Percentiles rank a stretch among this genome's conserved stretches.
Evolutionary conservation across 2,888 invertebrate genomes (phyloP).

Genomic region (Parthenolecanium corni): DNA sequence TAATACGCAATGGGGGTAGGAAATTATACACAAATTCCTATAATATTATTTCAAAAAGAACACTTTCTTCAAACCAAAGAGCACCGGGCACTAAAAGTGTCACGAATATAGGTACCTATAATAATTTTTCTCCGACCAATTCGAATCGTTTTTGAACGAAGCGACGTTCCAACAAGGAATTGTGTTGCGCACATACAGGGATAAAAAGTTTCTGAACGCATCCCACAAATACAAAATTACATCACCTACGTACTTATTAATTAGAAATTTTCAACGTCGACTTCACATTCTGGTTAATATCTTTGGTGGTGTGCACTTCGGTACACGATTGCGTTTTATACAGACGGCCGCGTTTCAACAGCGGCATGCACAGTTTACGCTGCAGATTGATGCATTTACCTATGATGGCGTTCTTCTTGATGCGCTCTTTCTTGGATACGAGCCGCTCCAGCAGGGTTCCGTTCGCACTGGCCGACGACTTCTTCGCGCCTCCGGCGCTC

Average conservation of each 20-base stretch:
- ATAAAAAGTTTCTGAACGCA: too few relatives aligned
- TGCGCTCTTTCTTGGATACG: constrained; percentile 17
- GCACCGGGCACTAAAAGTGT: too few relatives aligned
- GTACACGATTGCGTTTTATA: constrained; percentile 52
- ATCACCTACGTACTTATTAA: neutral
- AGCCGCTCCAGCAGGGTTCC: neutral
- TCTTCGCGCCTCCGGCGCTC: neutral
- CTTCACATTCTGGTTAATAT: constrained; percentile 28
- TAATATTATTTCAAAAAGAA: too few relatives aligned
- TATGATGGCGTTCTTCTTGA: constrained; percentile 47
- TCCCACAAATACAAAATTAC: neutral
- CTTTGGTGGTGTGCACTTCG: constrained; percentile 31
- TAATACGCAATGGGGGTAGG: too few relatives aligned
- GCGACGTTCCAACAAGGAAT: too few relatives aligned
- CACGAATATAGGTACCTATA: too few relatives aligned
- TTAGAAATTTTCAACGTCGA: constrained; percentile 18
- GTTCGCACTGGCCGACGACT: neutral
- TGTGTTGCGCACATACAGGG: too few relatives aligned
- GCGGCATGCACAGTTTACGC: constrained; percentile 50
- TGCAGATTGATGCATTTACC: constrained; percentile 58
- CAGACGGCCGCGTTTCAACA: constrained; percentile 46
- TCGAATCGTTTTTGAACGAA: too few relatives aligned
- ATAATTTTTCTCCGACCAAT: too few relatives aligned
- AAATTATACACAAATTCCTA: too few relatives aligned
- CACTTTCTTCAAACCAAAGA: too few relatives aligned